Conservation (phyloP, 2,888 invertebrate species). For the Epirrhoe alternata region DNA sequence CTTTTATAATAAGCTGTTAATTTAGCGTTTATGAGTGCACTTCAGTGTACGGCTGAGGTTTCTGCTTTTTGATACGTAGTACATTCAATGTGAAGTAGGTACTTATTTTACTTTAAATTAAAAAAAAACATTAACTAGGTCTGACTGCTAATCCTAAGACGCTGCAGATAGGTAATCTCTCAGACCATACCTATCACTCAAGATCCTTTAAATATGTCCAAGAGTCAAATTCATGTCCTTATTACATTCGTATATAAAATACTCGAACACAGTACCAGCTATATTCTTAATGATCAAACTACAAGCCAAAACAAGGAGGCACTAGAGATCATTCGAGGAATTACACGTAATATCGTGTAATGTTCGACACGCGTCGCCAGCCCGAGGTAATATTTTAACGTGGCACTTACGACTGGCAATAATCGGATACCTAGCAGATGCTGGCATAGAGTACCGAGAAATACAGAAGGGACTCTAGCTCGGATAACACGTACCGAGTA, state of each 20-base stretch:
- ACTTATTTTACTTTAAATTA: too few species aligned
- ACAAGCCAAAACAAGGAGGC: constrained; percentile 10
- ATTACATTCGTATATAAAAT: too few species aligned
- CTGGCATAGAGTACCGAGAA: constrained; percentile 56
- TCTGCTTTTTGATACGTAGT: neutral
- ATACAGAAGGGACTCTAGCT: constrained; percentile 25
- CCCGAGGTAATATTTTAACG: constrained; percentile 75
- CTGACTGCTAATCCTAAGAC: too few species aligned
- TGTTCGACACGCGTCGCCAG: constrained; percentile 65
- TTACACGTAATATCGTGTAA: constrained; percentile 62
- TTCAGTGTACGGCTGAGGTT: neutral
- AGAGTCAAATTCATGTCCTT: too few species aligned
- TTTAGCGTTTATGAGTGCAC: constrained; percentile 27
- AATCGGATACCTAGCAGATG: constrained; percentile 78
- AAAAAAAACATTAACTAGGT: too few species aligned
- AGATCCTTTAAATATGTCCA: too few species aligned
- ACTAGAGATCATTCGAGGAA: constrained; percentile 3
- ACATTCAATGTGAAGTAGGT: neutral
- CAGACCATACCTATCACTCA: too few species aligned
- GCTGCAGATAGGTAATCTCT: too few species aligned
- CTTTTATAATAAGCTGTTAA: constrained; percentile 46
- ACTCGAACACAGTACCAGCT: too few species aligned
- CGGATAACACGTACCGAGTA: too few species aligned
- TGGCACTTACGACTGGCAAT: constrained; percentile 70
- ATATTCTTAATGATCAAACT: constrained; percentile 2